These are phyloP conservation scores for Chlorops oryzae DNA, from an alignment of 1,140 invertebrate genomes.

Conservation along the genomic window DNA sequence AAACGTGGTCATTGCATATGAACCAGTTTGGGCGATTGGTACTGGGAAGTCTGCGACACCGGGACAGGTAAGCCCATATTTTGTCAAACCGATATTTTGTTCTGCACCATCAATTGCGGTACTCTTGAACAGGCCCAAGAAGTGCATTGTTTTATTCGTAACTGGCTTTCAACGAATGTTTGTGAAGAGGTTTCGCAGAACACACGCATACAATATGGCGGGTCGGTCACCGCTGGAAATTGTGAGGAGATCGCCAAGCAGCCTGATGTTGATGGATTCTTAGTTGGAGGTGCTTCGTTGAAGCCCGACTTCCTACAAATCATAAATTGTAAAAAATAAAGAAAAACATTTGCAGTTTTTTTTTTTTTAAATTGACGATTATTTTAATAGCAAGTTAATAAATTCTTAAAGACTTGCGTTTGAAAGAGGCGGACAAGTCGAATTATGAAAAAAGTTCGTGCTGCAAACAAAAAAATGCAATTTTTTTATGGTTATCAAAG, in stretches of 20 bases:
- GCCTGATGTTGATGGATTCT: slow-evolving; percentile 98
- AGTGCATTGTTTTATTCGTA: slow-evolving; percentile 77
- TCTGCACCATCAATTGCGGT: too few species aligned
- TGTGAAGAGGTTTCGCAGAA: slow-evolving; percentile 67
- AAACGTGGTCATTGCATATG: slow-evolving; percentile 95
- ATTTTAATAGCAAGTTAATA: too few species aligned
- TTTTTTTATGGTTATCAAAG: too few species aligned
- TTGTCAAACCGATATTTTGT: too few species aligned
- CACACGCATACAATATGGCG: slow-evolving; percentile 93
- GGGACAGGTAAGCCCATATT: slow-evolving; percentile 61
- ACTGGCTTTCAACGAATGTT: slow-evolving; percentile 80
- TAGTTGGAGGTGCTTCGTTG: slow-evolving; percentile 94
- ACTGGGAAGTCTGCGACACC: slow-evolving; percentile 97
- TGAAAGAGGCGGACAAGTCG: too few species aligned
- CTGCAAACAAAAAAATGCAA: too few species aligned
- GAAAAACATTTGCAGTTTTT: too few species aligned
- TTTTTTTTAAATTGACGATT: too few species aligned
- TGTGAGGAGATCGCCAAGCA: slow-evolving; percentile 83
- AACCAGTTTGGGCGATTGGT: slow-evolving; percentile 99
- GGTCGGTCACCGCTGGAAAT: slow-evolving; percentile 91
- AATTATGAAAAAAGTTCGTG: too few species aligned
- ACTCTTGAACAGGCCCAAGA: slow-evolving; percentile 73
- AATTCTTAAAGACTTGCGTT: too few species aligned
- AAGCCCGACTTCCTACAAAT: slow-evolving; percentile 98
- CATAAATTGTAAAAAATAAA: slow-evolving; percentile 70